A percentile compares a stretch with the other conserved stretches of the same genome.
These are phyloP conservation scores for Calephelis perditalis DNA, from an alignment of 2,888 invertebrate genomes.

Conservation along the genomic window DNA sequence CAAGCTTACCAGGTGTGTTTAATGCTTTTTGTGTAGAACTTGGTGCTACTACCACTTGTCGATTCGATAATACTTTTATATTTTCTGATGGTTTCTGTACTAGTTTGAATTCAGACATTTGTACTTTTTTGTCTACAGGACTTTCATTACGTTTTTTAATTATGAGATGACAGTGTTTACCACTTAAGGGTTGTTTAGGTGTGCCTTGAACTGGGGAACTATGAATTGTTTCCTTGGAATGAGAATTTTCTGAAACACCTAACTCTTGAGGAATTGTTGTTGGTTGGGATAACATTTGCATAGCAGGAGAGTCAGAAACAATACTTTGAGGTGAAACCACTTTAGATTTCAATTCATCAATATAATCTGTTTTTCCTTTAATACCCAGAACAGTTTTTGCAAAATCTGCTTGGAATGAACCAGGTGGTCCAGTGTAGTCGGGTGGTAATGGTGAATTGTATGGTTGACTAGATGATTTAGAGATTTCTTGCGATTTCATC, in stretches of 20 bases:
- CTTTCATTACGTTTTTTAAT: conserved; percentile 58
- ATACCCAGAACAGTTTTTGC: conserved; percentile 60
- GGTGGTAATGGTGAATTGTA: conserved; percentile 50
- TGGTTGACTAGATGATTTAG: conserved; percentile 50
- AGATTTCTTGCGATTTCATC: conserved; percentile 51
- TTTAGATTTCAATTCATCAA: conserved; percentile 56
- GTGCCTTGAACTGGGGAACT: conserved; percentile 49
- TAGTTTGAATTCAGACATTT: conserved; percentile 63
- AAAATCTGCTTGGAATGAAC: conserved; percentile 69
- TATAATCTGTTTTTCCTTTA: conserved; percentile 55
- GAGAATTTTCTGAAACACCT: conserved; percentile 46
- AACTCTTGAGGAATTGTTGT: conserved; percentile 57
- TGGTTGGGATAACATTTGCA: conserved; percentile 61
- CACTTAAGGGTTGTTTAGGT: conserved; percentile 43
- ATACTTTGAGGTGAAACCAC: conserved; percentile 51
- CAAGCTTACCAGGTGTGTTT: conserved; percentile 54
- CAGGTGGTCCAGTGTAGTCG: conserved; percentile 59
- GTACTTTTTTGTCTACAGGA: conserved; percentile 52
- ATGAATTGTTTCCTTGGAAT: conserved; percentile 50
- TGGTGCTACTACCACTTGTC: conserved; percentile 60
- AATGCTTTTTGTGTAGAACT: conserved; percentile 55
- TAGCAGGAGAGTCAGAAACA: conserved; percentile 57
- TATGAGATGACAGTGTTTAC: conserved; percentile 63
- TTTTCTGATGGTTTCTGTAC: conserved; percentile 60
- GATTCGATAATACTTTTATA: conserved; percentile 62